Evolutionary conservation across 2,113 vertebrate genomes (phyloP), one percentile per base, ranked within the genome.

Genomic region (Microcebus ravelobensis): DNA sequence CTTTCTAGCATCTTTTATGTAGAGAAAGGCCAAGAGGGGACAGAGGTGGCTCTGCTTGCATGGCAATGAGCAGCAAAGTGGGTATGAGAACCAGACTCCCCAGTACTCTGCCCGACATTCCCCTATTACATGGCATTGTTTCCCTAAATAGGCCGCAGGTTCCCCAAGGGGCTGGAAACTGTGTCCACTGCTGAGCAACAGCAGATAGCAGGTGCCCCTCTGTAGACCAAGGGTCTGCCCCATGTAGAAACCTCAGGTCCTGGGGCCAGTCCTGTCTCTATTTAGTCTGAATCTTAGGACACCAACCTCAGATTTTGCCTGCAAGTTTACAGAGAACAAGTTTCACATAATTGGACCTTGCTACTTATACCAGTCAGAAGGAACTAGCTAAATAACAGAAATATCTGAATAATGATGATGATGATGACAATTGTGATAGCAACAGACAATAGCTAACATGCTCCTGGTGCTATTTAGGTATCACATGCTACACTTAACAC

Each of bases 401-500:
- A 48, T 29, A 67, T 29, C 11, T 27, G n/a, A 21, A 13, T 55
- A 31, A 0, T 1, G 48, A 39, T 23, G 20, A 34, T 18, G 59
- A 14, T 25, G 13, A 34, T 31, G 3, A 36, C 13, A 25, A n/a
- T 10, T 13, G 20, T n/a, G n/a, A 14, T 1, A 25, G 5, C 25
- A n/a, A 3, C 0, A 67, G 11, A 23, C 10, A 10, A 42, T 34
- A 77, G 34, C 71, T 29, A 18, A 27, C 36, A 5, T 10, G 17
- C 14, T 55, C 27, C 48, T 14, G 6, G 13, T 7, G 7, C 31
- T 36, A 2, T 42, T 2, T 8, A 21, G 65, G 57, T 29, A 55
- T 34, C 20, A 0, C 0, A 0, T 5, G 4, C 23, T 20, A 12
- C n/a, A 5, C 21, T 8, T 8, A 48, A 3, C 15, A n/a, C 45